Percentiles rank a stretch among this genome's conserved stretches.
These are phyloP conservation scores for Psittacula derbiana DNA, from an alignment of 2,797 vertebrate genomes.

Conservation along the genomic window DNA sequence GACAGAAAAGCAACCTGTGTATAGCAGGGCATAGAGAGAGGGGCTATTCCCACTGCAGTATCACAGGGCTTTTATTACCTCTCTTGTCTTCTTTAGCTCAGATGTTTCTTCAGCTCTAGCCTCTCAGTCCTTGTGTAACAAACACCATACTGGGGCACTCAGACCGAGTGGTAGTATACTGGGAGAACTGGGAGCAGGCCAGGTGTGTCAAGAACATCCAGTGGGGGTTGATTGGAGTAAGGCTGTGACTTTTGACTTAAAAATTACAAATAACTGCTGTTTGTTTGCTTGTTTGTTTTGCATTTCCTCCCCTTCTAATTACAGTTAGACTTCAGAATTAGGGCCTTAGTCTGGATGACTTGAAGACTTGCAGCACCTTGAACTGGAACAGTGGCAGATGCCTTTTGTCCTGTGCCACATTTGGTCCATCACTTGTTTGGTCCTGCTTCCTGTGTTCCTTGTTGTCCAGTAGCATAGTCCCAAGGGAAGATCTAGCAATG, in stretches of 20 bases:
- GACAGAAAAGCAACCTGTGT: neutral
- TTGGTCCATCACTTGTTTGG: neutral
- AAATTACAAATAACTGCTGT: neutral
- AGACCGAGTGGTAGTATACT: neutral
- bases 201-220: neutral
- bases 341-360: rapidly evolving
- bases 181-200: neutral
- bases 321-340: neutral
- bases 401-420: neutral
- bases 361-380: neutral
- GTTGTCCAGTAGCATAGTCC: neutral
- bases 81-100: neutral
- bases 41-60: neutral
- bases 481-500: neutral
- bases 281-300: neutral
- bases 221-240: neutral
- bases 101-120: neutral
- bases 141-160: rapidly evolving
- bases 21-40: neutral
- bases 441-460: neutral
- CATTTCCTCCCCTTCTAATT: neutral
- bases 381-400: neutral
- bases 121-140: neutral
- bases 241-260: neutral
- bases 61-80: neutral